Conservation (phyloP, 1,140 invertebrate species). For the Helicoverpa zea region DNA sequence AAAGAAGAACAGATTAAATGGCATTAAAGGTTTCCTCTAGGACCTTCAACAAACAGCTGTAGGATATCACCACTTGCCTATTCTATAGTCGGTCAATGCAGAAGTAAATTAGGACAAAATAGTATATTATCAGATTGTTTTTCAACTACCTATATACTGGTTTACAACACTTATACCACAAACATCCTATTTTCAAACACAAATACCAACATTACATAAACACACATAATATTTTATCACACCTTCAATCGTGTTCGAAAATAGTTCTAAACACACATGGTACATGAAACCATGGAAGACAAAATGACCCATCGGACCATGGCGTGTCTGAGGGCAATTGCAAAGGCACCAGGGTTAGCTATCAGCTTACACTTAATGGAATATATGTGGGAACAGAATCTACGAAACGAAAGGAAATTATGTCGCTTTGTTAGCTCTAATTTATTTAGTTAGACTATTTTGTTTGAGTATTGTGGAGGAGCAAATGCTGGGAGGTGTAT, state of each 20-base stretch:
- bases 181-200: no score
- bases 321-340: slow-evolving; percentile 63
- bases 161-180: no score
- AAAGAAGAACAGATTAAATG: no score
- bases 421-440: slow-evolving; percentile 1
- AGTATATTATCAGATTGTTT: no score
- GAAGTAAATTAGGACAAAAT: no score
- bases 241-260: not conserved
- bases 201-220: not conserved
- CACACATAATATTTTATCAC: not conserved
- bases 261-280: not conserved
- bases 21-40: no score
- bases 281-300: not conserved
- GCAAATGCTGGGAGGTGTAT: no score
- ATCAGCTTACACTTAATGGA: slow-evolving; percentile 16
- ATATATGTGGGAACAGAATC: slow-evolving; percentile 40
- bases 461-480: not conserved
- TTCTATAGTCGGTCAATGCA: no score
- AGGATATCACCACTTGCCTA: no score
- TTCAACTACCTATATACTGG: no score
- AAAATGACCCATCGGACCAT: slow-evolving; percentile 39
- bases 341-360: slow-evolving; percentile 43
- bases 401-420: not conserved
- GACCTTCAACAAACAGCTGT: no score
- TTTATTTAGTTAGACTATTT: not conserved